Evolutionary conservation across 1,140 invertebrate species (phyloP).

Genomic region (Drosophila willistoni): DNA sequence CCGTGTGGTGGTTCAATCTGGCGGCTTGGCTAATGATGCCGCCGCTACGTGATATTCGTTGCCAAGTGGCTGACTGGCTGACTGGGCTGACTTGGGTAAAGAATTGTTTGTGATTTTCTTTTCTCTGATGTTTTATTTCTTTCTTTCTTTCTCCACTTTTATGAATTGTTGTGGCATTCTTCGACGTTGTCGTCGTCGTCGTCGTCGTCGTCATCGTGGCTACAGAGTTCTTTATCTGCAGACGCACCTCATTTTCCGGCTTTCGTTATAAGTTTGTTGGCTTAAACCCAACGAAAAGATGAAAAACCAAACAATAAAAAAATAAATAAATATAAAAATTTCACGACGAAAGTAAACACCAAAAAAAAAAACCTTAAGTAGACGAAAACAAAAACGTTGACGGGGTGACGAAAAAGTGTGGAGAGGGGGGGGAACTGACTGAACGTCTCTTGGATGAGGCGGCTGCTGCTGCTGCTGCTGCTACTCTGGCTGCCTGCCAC

Average conservation of each 20-base stretch:
- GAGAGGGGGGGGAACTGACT: background rate
- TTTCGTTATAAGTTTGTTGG: slow-evolving; percentile 51
- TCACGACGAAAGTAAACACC: slow-evolving; percentile 1
- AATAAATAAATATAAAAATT: background rate
- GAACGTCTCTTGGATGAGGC: background rate
- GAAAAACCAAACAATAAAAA: slow-evolving; percentile 6
- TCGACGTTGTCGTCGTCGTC: slow-evolving; percentile 27
- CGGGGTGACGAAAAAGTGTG: background rate
- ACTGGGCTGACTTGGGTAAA: slow-evolving; percentile 51
- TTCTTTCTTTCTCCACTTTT: slow-evolving; percentile 42
- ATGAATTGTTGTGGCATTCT: slow-evolving; percentile 78
- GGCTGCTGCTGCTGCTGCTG: background rate
- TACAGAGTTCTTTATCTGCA: slow-evolving; percentile 56
- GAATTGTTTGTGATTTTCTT: slow-evolving; percentile 61
- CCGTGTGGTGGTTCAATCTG: slow-evolving; percentile 22
- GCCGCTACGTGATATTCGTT: slow-evolving; percentile 77
- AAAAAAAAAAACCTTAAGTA: slow-evolving; percentile 43
- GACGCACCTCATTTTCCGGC: slow-evolving; percentile 79
- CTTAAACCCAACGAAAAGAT: slow-evolving; percentile 30
- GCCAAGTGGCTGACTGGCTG: slow-evolving; percentile 78
- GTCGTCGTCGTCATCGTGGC: too few relatives aligned
- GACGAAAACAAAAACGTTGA: background rate
- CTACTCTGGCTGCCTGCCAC: slow-evolving; percentile 17
- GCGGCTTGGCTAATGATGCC: slow-evolving; percentile 74
- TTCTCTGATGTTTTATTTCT: slow-evolving; percentile 1